phyloP scores from a whole-genome alignment of 2,113 vertebrate genomes.

The Heterochromis multidens region DNA sequence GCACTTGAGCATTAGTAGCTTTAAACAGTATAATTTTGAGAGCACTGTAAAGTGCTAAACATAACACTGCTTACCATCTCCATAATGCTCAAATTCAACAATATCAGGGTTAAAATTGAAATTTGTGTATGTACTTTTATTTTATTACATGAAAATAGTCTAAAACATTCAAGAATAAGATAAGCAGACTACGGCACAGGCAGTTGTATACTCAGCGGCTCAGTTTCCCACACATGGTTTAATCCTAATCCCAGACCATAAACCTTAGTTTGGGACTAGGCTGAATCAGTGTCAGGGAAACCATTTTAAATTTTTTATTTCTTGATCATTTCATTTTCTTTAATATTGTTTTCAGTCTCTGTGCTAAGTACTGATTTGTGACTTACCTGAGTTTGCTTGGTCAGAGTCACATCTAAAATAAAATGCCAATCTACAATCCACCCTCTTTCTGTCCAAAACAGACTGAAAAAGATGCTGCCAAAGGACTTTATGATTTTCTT shows the following conservation, averaged over 20 bases:
- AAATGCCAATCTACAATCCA: not conserved
- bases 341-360: not conserved
- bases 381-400: conserved; percentile 22
- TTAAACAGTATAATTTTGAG: not conserved
- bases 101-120: not conserved
- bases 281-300: not conserved
- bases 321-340: not conserved
- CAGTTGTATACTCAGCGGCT: not conserved
- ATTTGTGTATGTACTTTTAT: not conserved
- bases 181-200: not conserved
- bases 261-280: not conserved
- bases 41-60: not conserved
- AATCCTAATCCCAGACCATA: not conserved
- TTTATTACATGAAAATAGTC: not conserved
- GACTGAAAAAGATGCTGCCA: not conserved
- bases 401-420: not conserved
- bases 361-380: not conserved
- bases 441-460: not conserved
- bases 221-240: not conserved
- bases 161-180: not conserved
- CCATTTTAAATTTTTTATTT: not conserved
- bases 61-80: not conserved
- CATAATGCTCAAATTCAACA: not conserved
- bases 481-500: not conserved
- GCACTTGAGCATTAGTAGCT: not conserved